phyloP scores from a whole-genome alignment of 2,113 vertebrate genomes.

The Upupa epops region DNA sequence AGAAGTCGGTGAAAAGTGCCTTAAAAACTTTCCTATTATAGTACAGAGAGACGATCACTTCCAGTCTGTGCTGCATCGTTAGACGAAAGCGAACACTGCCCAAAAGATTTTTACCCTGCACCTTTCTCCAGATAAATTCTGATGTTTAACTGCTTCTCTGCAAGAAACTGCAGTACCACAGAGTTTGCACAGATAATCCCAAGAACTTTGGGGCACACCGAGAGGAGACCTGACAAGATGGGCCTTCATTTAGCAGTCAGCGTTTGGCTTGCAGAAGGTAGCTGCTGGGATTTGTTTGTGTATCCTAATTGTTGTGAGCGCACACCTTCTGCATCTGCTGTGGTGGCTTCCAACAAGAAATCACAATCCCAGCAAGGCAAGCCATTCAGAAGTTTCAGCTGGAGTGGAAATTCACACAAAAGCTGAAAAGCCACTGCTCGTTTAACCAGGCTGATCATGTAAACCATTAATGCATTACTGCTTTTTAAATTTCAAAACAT shows the following conservation, averaged over 20 bases:
- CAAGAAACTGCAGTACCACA: accelerated
- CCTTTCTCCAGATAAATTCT: not conserved
- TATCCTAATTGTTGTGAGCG: not conserved
- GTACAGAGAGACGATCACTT: not conserved
- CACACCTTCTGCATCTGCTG: not conserved
- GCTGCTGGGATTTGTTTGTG: not conserved
- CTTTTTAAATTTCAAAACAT: not conserved
- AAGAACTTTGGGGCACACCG: not conserved
- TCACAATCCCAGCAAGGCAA: not conserved
- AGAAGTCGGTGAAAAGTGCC: not conserved
- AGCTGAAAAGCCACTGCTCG: not conserved
- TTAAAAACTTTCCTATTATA: not conserved
- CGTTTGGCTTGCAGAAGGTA: not conserved
- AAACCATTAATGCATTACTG: not conserved
- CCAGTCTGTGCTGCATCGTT: not conserved
- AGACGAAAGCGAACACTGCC: not conserved
- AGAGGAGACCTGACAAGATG: not conserved
- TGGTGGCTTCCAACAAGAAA: not conserved
- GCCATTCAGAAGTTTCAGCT: not conserved
- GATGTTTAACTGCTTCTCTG: not conserved
- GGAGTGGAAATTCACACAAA: not conserved
- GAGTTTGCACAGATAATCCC: not conserved
- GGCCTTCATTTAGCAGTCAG: not conserved
- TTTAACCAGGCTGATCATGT: not conserved
- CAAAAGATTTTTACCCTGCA: not conserved